phyloP scores from a whole-genome alignment of 2,113 vertebrate species.

The Lonchura striata region DNA sequence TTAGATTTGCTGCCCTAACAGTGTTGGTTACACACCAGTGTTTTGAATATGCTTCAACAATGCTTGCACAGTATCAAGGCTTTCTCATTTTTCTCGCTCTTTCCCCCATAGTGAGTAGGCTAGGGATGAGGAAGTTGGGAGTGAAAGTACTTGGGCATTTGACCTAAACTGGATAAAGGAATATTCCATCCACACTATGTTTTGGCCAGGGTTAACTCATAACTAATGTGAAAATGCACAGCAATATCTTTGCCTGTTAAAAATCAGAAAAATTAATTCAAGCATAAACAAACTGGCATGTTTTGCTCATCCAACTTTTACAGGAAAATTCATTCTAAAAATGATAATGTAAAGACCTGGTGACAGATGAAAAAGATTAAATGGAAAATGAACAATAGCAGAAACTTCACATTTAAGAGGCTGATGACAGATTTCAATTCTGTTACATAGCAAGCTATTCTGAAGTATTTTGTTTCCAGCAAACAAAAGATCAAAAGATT shows the following conservation, averaged over 20 bases:
- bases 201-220: background rate
- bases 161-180: background rate
- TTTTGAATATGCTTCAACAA: background rate
- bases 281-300: background rate
- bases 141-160: background rate
- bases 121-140: background rate
- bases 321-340: background rate
- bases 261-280: background rate
- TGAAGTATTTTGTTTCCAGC: background rate
- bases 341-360: background rate
- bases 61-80: background rate
- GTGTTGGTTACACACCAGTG: background rate
- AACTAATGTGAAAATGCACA: background rate
- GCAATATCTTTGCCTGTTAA: background rate
- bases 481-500: conserved; percentile 7
- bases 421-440: background rate
- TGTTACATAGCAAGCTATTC: background rate
- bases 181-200: background rate
- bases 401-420: background rate
- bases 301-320: background rate
- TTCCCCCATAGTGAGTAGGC: background rate
- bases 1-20: background rate
- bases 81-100: background rate
- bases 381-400: background rate
- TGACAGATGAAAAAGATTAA: background rate